A percentile compares a stretch with the other conserved stretches of the same genome.
phyloP scores from a whole-genome alignment of 1,140 invertebrate genomes.

The Eumeta japonica region DNA sequence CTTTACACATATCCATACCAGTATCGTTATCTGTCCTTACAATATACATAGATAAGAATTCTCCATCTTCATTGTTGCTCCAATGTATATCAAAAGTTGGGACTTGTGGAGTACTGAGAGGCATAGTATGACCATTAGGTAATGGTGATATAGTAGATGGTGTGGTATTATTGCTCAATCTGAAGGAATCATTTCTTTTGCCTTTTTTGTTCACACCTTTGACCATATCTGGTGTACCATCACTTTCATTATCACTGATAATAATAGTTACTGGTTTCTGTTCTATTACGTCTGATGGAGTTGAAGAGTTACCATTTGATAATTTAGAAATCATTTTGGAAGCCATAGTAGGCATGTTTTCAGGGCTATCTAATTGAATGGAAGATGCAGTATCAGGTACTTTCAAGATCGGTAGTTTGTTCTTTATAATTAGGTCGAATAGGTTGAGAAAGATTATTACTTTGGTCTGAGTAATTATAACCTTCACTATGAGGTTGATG shows the following conservation, averaged over 20 bases:
- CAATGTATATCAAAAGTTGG: slow-evolving; percentile 50
- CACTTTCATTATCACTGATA: slow-evolving; percentile 16
- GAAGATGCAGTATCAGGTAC: slow-evolving; percentile 38
- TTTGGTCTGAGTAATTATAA: slow-evolving; percentile 27
- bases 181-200: slow-evolving; percentile 41
- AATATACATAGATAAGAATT: slow-evolving; percentile 48
- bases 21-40: slow-evolving; percentile 50
- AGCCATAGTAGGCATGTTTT: slow-evolving; percentile 31
- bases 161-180: slow-evolving; percentile 41
- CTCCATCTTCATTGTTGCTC: slow-evolving; percentile 46
- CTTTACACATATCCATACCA: slow-evolving; percentile 48
- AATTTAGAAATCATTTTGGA: slow-evolving; percentile 46
- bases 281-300: too few species aligned
- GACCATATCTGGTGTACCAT: slow-evolving; percentile 31
- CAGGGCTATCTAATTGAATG: slow-evolving; percentile 40
- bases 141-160: slow-evolving; percentile 50
- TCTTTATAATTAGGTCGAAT: slow-evolving; percentile 18
- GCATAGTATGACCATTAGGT: slow-evolving; percentile 48
- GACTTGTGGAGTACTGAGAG: slow-evolving; percentile 34
- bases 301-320: slow-evolving; percentile 49
- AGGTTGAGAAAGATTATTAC: slow-evolving; percentile 23
- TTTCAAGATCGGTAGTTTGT: slow-evolving; percentile 40
- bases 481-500: slow-evolving; percentile 29
- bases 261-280: too few species aligned
- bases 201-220: slow-evolving; percentile 31